Percentiles rank a stretch among this genome's conserved stretches.
Evolutionary conservation across 2,113 vertebrate genomes (phyloP).

Genomic region (Stercorarius parasiticus): DNA sequence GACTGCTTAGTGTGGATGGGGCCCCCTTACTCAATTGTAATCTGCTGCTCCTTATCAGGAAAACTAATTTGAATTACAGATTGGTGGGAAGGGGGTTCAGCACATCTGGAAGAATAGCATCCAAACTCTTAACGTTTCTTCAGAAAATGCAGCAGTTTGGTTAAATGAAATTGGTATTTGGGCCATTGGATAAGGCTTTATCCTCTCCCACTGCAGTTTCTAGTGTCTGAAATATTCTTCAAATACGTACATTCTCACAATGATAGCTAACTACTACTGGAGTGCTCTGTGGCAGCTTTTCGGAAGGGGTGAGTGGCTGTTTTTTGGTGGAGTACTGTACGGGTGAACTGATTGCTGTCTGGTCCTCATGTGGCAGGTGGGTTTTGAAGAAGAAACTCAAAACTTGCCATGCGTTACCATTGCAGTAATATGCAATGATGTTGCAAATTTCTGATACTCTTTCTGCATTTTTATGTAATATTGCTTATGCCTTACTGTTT

Average conservation of each 20-base stretch:
- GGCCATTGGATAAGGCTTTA: neutral
- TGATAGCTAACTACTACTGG: neutral
- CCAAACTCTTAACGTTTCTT: neutral
- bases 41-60: neutral
- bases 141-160: neutral
- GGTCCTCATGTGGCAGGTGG: neutral
- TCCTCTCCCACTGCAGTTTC: neutral
- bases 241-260: neutral
- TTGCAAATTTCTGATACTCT: neutral
- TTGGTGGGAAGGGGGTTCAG: neutral
- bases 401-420: no score
- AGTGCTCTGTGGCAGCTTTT: neutral
- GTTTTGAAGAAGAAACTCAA: neutral
- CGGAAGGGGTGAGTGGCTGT: rapidly evolving
- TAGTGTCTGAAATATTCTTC: neutral
- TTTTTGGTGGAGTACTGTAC: neutral
- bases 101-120: neutral
- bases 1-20: neutral
- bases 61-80: neutral
- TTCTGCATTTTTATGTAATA: neutral
- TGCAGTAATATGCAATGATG: rapidly evolving
- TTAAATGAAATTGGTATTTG: neutral
- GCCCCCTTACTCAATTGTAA: rapidly evolving
- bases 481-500: neutral
- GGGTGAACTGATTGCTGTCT: neutral